phyloP scores from a whole-genome alignment of 2,797 vertebrate genomes.

The Liparis tanakae region DNA sequence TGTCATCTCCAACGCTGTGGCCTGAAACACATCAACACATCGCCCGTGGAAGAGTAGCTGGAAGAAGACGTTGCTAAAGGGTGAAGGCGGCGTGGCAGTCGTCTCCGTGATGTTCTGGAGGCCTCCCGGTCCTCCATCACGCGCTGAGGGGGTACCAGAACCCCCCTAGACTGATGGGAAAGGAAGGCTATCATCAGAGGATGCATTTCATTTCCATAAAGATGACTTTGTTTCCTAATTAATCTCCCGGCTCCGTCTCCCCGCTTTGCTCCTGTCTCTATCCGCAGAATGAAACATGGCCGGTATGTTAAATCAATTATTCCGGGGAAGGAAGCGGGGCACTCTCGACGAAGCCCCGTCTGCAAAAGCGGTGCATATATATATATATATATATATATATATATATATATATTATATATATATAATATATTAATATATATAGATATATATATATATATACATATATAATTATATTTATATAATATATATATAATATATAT shows the following conservation, averaged over 20 bases:
- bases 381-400: too few relatives aligned
- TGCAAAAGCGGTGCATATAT: conserved; percentile 8
- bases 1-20: conserved; percentile 60
- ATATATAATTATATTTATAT: too few relatives aligned
- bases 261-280: conserved; percentile 79
- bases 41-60: conserved; percentile 67
- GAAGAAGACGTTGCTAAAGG: conserved; percentile 55
- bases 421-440: background rate
- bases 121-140: conserved; percentile 63
- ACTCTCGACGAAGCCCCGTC: conserved; percentile 53
- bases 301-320: conserved; percentile 86
- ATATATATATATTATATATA: too few relatives aligned
- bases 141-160: conserved; percentile 56
- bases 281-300: conserved; percentile 81
- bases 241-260: conserved; percentile 80
- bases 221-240: conserved; percentile 84
- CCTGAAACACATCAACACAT: conserved; percentile 65
- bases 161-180: conserved; percentile 64
- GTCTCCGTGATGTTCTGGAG: conserved; percentile 68
- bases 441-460: too few relatives aligned
- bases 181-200: conserved; percentile 74
- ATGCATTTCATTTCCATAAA: conserved; percentile 84
- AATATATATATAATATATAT: too few relatives aligned
- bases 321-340: conserved; percentile 62
- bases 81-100: conserved; percentile 48